Conservation (phyloP, 2,888 invertebrate species). For the Pardosa pseudoannulata region DNA sequence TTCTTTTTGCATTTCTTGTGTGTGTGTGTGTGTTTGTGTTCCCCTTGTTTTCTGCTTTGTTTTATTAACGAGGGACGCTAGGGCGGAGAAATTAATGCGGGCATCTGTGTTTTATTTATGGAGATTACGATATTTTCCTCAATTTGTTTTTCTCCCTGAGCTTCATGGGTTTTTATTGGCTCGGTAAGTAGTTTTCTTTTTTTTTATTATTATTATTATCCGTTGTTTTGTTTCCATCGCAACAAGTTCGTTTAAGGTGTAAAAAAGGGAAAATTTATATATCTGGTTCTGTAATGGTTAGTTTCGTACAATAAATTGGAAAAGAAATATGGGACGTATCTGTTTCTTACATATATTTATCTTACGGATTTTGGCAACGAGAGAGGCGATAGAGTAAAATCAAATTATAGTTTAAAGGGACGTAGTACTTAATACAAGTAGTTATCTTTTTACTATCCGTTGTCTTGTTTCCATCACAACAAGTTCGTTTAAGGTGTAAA, state of each 20-base stretch:
- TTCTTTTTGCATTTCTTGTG: not conserved
- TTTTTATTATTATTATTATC: not conserved
- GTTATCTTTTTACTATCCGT: not conserved
- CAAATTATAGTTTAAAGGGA: too few relatives aligned
- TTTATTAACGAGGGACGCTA: not conserved
- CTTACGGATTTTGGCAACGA: too few relatives aligned
- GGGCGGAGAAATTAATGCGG: not conserved
- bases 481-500: slow-evolving; percentile 1
- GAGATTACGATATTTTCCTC: not conserved
- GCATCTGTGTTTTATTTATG: not conserved
- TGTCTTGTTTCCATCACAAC: not conserved
- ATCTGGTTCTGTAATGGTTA: not conserved
- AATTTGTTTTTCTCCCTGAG: not conserved
- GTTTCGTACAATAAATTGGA: too few relatives aligned
- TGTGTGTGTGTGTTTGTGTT: not conserved
- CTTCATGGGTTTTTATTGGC: not conserved
- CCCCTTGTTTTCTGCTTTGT: not conserved
- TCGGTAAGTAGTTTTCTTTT: not conserved
- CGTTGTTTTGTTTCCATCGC: not conserved
- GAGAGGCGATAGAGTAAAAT: too few relatives aligned
- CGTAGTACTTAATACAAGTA: too few relatives aligned
- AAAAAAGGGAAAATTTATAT: not conserved
- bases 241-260: slow-evolving; percentile 1
- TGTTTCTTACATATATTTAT: too few relatives aligned
- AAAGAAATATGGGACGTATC: too few relatives aligned